Evolutionary conservation across 92 coral and sea anemone species (phyloP), one percentile per base, ranked within the genome.

Genomic region (Epizoanthus illoricatus): DNA sequence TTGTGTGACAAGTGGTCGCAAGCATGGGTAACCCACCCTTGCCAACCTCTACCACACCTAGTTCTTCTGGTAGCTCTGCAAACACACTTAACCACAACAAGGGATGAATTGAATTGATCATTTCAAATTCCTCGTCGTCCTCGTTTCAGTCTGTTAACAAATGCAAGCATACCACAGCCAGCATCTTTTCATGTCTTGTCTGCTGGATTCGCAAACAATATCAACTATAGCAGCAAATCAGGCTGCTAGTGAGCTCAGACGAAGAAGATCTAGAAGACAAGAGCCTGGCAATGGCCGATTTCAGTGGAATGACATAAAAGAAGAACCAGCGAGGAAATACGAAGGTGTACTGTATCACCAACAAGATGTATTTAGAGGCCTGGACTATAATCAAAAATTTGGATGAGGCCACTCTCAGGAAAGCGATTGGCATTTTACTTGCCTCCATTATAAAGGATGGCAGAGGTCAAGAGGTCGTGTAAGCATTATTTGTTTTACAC

Each of bases 131-230:
- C 75, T 64, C 40, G 79, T 41, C 85, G 58, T 74, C 75, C 43
- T 49, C 67, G 9, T 18, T 4, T 4, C n/a, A 39, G 40, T 39
- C 5, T 6, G n/a, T 18, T 39, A 39, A 39, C 75, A 83, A 71
- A 71, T 49, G 57, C 82, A 71, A 43, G 58, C 57, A 69, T 65
- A 28, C 68, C 60, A 70, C 56, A 73, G 71, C 82, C 71, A 39
- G 79, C 42, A 55, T 83, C 86, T 59, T 58, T 20, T 73, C 81
- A 70, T 58, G 86, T 19, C 55, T 69, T 82, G 81, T 70, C 86
- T n/a, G 82, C 86, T 82, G 86, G 81, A 82, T 82, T 82, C 69
- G 49, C 81, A 21, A 82, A 62, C 55, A 58, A 80, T 3, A 80
- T 69, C 67, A 82, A 82, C 80, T 82, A 82, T 59, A 71, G 85